These are phyloP conservation scores for Battus philenor DNA, from an alignment of 1,140 invertebrate genomes.

Conservation along the genomic window DNA sequence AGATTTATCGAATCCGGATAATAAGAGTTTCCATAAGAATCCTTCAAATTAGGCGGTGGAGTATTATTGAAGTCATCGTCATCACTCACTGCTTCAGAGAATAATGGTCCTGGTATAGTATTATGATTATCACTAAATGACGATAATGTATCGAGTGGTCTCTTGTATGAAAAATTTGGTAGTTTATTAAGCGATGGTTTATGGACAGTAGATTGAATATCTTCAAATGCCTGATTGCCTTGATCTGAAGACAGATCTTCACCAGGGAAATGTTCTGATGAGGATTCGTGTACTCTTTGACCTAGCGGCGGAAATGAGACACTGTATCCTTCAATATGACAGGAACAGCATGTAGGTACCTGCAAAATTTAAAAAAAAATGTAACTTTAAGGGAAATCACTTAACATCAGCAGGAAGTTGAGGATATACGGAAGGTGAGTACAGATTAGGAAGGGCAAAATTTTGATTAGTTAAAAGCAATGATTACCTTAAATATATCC, in stretches of 20 bases:
- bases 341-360: constrained; percentile 90
- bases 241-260: constrained; percentile 67
- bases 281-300: constrained; percentile 58
- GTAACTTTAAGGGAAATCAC: too few species aligned
- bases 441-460: not conserved
- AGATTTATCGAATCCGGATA: constrained; percentile 63
- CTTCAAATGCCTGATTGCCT: constrained; percentile 63
- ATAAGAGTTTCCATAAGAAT: constrained; percentile 64
- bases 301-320: constrained; percentile 79
- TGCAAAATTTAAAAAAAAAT: constrained; percentile 31
- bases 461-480: not conserved
- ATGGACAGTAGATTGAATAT: constrained; percentile 53
- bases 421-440: constrained; percentile 1
- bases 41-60: constrained; percentile 38
- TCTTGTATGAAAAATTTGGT: constrained; percentile 45
- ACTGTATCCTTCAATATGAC: constrained; percentile 86
- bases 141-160: constrained; percentile 47
- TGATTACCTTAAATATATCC: constrained; percentile 87
- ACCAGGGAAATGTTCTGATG: constrained; percentile 67
- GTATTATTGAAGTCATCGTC: constrained; percentile 41
- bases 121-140: constrained; percentile 56
- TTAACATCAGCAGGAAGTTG: too few species aligned
- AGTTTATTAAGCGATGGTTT: constrained; percentile 43
- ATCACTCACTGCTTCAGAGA: constrained; percentile 34
- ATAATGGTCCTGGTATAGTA: constrained; percentile 44